Evolutionary conservation across 2,113 vertebrate genomes (phyloP), one percentile per base, ranked within the genome.

Genomic region (Toxotes chatareus): DNA sequence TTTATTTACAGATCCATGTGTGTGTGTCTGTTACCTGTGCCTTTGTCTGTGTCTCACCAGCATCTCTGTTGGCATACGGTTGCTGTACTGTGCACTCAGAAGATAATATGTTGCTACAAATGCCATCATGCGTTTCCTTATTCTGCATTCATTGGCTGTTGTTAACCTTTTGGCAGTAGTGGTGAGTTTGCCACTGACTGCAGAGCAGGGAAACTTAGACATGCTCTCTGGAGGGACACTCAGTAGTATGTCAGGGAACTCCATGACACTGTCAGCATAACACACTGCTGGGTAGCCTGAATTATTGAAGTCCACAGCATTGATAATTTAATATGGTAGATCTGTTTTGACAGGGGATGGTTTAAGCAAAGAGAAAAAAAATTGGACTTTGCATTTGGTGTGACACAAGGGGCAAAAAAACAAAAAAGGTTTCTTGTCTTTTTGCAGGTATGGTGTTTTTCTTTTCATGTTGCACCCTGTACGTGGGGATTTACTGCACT

Each of bases 291-390:
- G 64, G 21, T 27, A 40, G 56, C 53, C 76, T 93, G 80, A 92
- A 92, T 90, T 86, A 92, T 92, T 91, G 60, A 93, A 75, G 44
- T 76, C 77, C 36, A n/a, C 38, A 32, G 46, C 76, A 87, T 91
- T 73, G 81, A 90, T 86, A 84, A 88, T 90, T 92, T 80, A 90
- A 76, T 74, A 38, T 31, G 59, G 53, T 31, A 32, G 67, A 86
- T 85, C 56, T 85, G 51, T 87, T 81, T 77, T 86, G 84, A 86
- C 75, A 80, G 73, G 47, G 46, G 40, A 74, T 75, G 49, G 61
- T 67, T 79, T 68, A 83, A 76, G 69, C 1, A 34, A 56, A 64
- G 7, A 59, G 27, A 60, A 31, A 76, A 78, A 21, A 69, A 17
- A 62, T 61, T 47, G 27, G 17, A 44, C 23, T 75, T 81, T 61